Evolutionary conservation across 2,113 vertebrate genomes (phyloP), one percentile per base, ranked within the genome.

Genomic region (Pachypanchax playfairii): DNA sequence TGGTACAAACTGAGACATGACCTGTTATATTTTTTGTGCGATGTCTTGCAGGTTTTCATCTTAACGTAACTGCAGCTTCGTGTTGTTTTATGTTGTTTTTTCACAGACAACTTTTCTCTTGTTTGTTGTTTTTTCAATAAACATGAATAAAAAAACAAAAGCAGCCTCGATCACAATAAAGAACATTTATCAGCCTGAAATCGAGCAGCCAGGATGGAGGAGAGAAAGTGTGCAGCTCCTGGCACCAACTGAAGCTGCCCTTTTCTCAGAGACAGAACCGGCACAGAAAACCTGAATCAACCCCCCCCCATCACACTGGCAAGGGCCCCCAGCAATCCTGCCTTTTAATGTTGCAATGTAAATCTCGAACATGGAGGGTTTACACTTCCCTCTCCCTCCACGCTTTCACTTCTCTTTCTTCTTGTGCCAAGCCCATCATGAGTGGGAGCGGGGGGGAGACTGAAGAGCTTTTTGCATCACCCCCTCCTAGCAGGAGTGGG

Each of bases 361-460:
- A 91, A 89, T 90, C 86, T 89, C 74, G 41, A 89, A 85, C 86
- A 85, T 58, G 75, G 82, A 80, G 84, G 84, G 81, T 78, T 87
- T 86, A 76, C 74, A 68, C 75, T 70, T 65, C 65, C 73, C 71
- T 69, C 70, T 79, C 72, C 65, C 72, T 54, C 29, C 68, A 70
- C 25, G 2, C 78, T 70, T 71, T 72, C 70, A 57, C 72, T 73
- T 75, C 62, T 73, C 70, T 88, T 89, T 89, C 81, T 89, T 90
- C 81, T 75, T 14, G 57, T 87, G 90, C 90, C 90, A 91, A 91
- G 75, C 82, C 80, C 75, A 60, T 89, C 83, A 79, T 38, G 67
- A 83, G 76, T 65, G 75, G 69, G 75, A 77, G 79, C 57, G 79
- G 64, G 67, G 73, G 73, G 67, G 80, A 80, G 85, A 79, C 77